Percentiles rank a stretch among this genome's conserved stretches.
phyloP scores from a whole-genome alignment of 2,888 invertebrate species.

The Eristalis arbustorum region DNA sequence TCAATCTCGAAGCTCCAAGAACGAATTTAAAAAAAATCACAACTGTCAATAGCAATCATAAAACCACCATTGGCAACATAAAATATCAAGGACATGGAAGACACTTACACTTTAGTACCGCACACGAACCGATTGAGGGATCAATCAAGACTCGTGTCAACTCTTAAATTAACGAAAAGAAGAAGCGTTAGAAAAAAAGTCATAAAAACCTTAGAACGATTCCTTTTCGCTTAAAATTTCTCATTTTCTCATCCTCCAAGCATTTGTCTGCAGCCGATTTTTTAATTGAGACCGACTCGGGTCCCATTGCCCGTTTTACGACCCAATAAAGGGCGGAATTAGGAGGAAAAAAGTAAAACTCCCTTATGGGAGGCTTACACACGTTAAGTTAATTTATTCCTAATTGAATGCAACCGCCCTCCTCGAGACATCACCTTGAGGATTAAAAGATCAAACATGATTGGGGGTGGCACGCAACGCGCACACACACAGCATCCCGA shows the following conservation, averaged over 20 bases:
- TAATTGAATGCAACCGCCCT: slow-evolving; percentile 32
- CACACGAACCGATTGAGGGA: background rate
- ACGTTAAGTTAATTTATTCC: slow-evolving; percentile 37
- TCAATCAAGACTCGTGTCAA: background rate
- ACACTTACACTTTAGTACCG: background rate
- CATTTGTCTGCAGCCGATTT: background rate
- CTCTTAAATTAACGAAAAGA: background rate
- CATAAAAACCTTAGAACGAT: background rate
- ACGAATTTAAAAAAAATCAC: background rate
- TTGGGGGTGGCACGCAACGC: background rate
- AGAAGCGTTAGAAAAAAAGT: background rate
- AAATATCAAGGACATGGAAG: background rate
- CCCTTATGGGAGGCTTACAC: background rate
- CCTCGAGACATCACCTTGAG: slow-evolving; percentile 4
- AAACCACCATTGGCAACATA: background rate
- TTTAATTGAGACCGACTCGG: background rate
- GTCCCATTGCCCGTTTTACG: background rate
- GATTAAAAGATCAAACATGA: slow-evolving; percentile 47
- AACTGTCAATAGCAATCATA: background rate
- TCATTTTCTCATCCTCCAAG: background rate
- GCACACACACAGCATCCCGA: background rate
- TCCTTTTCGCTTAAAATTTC: background rate
- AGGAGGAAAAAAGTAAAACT: background rate
- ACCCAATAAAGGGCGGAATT: background rate
- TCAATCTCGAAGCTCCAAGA: too few relatives aligned